These are phyloP conservation scores for Hippocampus zosterae DNA, from an alignment of 2,113 vertebrate species.

Conservation along the genomic window DNA sequence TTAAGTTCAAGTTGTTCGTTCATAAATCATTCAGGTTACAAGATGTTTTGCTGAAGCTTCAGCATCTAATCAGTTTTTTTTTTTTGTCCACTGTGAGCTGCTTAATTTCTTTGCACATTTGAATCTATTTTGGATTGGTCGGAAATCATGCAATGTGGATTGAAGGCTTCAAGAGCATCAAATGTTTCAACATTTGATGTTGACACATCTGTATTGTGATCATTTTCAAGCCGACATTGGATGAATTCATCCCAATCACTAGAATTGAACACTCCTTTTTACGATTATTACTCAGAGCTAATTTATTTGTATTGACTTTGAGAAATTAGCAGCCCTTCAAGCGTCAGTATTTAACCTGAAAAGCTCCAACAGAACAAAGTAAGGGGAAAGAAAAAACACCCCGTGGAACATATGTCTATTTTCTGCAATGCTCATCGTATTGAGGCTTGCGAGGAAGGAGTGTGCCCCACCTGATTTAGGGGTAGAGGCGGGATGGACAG, in stretches of 20 bases:
- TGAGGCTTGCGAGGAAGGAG: neutral
- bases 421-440: neutral
- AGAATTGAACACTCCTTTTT: neutral
- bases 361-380: neutral
- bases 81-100: neutral
- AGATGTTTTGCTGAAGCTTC: neutral
- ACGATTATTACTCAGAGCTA: slow-evolving; percentile 1
- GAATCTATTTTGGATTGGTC: neutral
- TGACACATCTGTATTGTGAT: neutral
- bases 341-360: neutral
- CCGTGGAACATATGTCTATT: neutral
- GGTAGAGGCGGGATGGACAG: neutral
- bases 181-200: no score
- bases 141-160: neutral
- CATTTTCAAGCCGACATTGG: neutral
- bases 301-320: slow-evolving; percentile 8
- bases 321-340: neutral
- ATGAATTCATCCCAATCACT: neutral
- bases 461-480: neutral
- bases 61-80: neutral
- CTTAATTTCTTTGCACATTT: neutral
- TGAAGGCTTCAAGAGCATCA: neutral
- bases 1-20: neutral
- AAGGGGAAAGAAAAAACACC: neutral
- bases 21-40: neutral